phyloP scores from a whole-genome alignment of 2,888 invertebrate species.

The Formica aserva region DNA sequence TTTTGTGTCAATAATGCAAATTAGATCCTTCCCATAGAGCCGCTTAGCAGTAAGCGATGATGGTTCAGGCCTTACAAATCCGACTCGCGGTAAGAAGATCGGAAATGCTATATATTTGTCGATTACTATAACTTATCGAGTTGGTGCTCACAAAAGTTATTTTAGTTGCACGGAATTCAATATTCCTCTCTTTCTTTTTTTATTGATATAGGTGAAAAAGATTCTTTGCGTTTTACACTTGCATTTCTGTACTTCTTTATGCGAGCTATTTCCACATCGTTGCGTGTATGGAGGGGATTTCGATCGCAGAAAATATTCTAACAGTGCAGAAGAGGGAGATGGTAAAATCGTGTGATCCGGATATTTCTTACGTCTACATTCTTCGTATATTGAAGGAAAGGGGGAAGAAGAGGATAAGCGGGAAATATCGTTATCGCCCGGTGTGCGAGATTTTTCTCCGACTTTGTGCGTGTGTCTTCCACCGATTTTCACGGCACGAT shows the following conservation, averaged over 20 bases:
- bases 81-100: neutral
- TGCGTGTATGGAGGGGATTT: constrained; percentile 10
- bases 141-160: neutral
- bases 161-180: neutral
- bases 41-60: constrained; percentile 30
- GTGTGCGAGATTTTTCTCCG: constrained; percentile 11
- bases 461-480: constrained; percentile 19
- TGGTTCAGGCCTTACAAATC: constrained; percentile 29
- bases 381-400: neutral
- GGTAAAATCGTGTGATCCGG: constrained; percentile 34
- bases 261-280: constrained; percentile 28
- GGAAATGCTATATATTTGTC: neutral
- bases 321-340: neutral
- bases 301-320: constrained; percentile 39
- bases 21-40: constrained; percentile 19
- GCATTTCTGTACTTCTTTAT: constrained; percentile 13
- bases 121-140: neutral
- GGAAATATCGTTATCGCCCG: neutral
- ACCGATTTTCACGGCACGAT: neutral
- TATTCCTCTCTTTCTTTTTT: neutral
- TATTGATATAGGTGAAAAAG: neutral
- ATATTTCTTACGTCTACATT: constrained; percentile 44
- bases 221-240: neutral
- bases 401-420: neutral
- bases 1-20: constrained; percentile 54